Percentiles rank a stretch among this genome's conserved stretches.
Conservation (phyloP, 2,797 vertebrate species). For the Eurystomus glaucurus region DNA sequence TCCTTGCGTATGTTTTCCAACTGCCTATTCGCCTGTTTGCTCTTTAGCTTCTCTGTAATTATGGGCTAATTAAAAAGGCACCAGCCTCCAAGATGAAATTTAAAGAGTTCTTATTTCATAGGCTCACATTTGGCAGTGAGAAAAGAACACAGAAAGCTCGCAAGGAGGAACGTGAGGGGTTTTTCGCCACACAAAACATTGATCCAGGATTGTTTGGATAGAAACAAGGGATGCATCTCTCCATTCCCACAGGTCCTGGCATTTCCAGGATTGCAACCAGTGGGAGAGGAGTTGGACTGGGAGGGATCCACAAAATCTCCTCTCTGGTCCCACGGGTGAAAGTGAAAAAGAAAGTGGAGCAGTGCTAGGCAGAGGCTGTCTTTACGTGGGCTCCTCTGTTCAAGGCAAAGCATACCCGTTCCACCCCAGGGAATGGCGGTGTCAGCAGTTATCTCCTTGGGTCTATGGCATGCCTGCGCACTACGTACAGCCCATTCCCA, state of each 20-base stretch:
- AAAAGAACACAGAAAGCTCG: neutral
- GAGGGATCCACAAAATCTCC: neutral
- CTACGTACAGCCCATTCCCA: accelerated
- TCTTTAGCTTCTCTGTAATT: neutral
- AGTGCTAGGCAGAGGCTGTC: neutral
- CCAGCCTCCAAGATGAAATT: neutral
- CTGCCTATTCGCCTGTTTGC: neutral
- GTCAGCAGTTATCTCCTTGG: neutral
- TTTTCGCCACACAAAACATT: neutral
- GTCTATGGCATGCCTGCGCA: neutral
- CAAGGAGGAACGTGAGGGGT: neutral
- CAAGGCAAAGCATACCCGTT: neutral
- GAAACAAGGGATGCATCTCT: neutral
- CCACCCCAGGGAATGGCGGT: neutral
- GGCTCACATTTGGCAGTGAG: neutral
- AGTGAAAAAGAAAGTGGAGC: neutral
- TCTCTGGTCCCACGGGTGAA: neutral
- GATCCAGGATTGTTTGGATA: neutral
- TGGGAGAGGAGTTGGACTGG: neutral
- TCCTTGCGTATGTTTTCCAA: neutral
- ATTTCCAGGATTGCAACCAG: neutral
- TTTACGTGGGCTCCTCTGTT: neutral
- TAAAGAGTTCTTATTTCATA: neutral
- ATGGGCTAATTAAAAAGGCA: conserved; percentile 2
- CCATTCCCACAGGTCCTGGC: neutral